Conservation (phyloP, 2,888 invertebrate genomes). For the Baccha elongata region DNA sequence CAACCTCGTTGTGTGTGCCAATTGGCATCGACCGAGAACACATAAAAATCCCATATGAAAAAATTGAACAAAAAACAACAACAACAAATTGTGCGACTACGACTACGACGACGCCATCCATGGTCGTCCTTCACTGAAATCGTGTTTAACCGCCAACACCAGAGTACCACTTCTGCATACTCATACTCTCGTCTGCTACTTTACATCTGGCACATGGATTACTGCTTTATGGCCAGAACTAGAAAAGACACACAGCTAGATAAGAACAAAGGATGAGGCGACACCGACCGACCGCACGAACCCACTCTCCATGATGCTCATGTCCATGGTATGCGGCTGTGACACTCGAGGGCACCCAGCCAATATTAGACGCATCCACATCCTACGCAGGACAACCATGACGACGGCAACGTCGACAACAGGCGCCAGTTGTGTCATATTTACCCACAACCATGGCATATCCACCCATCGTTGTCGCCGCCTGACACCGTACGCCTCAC, state of each 20-base stretch:
- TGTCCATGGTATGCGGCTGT: constrained; percentile 69
- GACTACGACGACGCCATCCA: constrained; percentile 19
- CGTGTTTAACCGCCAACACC: constrained; percentile 72
- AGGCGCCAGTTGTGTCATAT: constrained; percentile 74
- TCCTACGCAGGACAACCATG: constrained; percentile 58
- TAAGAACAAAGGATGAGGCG: constrained; percentile 57
- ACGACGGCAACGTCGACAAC: constrained; percentile 64
- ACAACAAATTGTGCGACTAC: constrained; percentile 66
- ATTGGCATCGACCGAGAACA: constrained; percentile 59
- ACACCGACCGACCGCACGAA: constrained; percentile 32
- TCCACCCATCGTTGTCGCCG: constrained; percentile 49
- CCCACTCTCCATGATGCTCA: constrained; percentile 53
- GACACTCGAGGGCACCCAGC: constrained; percentile 73
- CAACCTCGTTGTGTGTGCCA: constrained; percentile 62
- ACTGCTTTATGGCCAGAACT: constrained; percentile 35
- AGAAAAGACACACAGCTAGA: constrained; percentile 37
- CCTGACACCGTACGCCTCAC: not conserved
- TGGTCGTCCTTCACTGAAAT: constrained; percentile 61
- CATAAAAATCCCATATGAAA: constrained; percentile 22
- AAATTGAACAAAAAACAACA: constrained; percentile 8
- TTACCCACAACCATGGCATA: constrained; percentile 66
- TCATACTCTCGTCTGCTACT: constrained; percentile 34
- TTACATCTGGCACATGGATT: constrained; percentile 70
- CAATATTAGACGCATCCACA: constrained; percentile 69
- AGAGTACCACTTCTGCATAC: constrained; percentile 53